phyloP scores from a whole-genome alignment of 2,113 vertebrate genomes.

The Solenodon paradoxus region DNA sequence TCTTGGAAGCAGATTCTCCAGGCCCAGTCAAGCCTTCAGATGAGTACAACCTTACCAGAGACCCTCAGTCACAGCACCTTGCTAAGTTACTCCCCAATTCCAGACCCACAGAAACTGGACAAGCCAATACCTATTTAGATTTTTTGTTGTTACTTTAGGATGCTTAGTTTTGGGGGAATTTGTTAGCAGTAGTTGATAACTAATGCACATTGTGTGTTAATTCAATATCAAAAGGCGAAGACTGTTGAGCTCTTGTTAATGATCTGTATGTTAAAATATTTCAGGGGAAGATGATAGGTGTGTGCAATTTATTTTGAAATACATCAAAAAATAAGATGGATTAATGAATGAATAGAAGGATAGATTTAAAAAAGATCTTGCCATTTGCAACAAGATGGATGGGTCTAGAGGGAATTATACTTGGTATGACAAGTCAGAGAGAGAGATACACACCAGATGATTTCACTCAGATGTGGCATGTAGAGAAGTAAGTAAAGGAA shows the following conservation, averaged over 20 bases:
- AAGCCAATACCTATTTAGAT: rapidly evolving
- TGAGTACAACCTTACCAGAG: neutral
- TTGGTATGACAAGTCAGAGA: too few relatives aligned
- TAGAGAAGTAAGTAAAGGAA: too few relatives aligned
- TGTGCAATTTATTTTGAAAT: neutral
- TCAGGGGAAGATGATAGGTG: neutral
- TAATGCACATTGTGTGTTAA: neutral
- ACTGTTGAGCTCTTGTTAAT: neutral
- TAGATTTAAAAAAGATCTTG: too few relatives aligned
- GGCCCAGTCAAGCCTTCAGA: neutral
- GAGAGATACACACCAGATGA: too few relatives aligned
- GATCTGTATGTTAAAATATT: neutral
- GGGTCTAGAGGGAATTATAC: too few relatives aligned
- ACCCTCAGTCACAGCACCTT: neutral
- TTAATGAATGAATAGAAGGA: neutral
- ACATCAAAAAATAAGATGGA: neutral
- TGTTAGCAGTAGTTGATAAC: neutral
- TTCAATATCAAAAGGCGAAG: neutral
- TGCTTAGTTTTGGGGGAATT: neutral
- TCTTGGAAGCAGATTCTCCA: neutral
- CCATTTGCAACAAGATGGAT: too few relatives aligned
- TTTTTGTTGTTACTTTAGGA: neutral
- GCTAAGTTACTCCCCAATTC: neutral
- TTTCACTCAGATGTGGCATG: too few relatives aligned
- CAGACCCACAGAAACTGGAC: neutral